phyloP scores from a whole-genome alignment of 2,797 vertebrate genomes.

The Scleropages formosus region DNA sequence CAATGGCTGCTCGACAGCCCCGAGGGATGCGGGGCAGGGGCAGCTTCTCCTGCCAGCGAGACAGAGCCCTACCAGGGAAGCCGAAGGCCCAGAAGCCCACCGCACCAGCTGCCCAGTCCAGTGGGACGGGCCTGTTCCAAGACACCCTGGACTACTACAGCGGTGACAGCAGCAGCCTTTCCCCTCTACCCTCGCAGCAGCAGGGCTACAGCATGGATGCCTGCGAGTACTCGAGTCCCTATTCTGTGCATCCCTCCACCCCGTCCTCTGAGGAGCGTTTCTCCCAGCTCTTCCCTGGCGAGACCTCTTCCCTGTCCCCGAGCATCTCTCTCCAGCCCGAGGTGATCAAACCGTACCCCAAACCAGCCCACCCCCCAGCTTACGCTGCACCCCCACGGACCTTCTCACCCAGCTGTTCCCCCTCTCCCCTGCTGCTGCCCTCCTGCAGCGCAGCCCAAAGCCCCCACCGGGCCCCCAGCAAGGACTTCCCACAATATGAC shows the following conservation, averaged over 20 bases:
- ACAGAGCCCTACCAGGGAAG: constrained; percentile 75
- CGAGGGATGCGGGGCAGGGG: constrained; percentile 80
- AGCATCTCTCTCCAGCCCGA: constrained; percentile 84
- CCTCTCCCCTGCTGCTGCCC: constrained; percentile 76
- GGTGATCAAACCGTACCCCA: constrained; percentile 71
- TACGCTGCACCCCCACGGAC: constrained; percentile 79
- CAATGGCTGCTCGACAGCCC: constrained; percentile 76
- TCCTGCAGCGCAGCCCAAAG: constrained; percentile 69
- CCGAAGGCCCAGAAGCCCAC: constrained; percentile 80
- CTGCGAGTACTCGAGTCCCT: constrained; percentile 93
- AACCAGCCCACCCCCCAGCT: constrained; percentile 71
- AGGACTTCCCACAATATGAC: constrained; percentile 91
- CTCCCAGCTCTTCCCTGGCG: constrained; percentile 85
- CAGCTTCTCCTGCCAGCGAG: constrained; percentile 84
- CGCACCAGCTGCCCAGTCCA: constrained; percentile 65
- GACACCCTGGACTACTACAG: constrained; percentile 97
- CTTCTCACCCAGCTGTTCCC: constrained; percentile 93
- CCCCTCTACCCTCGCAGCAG: constrained; percentile 84
- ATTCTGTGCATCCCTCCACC: constrained; percentile 94
- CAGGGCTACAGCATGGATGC: constrained; percentile 85
- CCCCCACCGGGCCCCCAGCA: constrained; percentile 72
- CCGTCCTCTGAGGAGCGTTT: constrained; percentile 95
- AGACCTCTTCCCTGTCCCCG: constrained; percentile 81
- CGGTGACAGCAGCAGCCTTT: constrained; percentile 96
- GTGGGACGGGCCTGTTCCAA: constrained; percentile 75